Base-by-base conservation (phyloP, 2,797 vertebrate species). In the Silurus aristotelis region DNA sequence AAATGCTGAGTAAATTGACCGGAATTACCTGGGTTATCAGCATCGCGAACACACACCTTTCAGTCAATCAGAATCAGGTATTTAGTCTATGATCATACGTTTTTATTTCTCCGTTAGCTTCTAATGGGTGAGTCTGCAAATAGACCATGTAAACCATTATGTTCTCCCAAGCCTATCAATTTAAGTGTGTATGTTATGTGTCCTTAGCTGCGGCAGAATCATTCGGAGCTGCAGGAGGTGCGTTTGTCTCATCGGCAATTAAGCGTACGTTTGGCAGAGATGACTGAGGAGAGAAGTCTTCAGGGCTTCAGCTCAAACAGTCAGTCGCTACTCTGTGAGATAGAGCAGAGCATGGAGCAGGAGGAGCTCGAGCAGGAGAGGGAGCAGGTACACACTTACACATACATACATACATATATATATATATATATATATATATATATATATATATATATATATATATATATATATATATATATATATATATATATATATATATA, bases 281-380 rank as follows among this genome's bases (percentile, higher is more conserved):
- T 99, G 91, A 94, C 93, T 0, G 98, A 99, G 83, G 98, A 99
- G 90, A 94, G 93, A 91, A 98, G 96, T 89, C 95, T 99, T 63
- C 97, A 98, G 63, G 94, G 94, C 87, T 94, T 97, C 68, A 95
- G 95, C 12, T 94, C 97, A 5, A 96, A 96, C 92, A 96, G 96
- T 15, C 96, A 96, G 0, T 99, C 97, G 77, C 94, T 99, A 84
- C 95, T 99, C 87, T 98, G 97, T 14, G 98, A 99, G 93, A 99
- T 99, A 1, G 98, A 99, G 83, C 98, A 99, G 93, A 98, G 98
- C 93, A 99, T 99, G 96, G 98, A 99, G 92, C 98, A 98, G 22
- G 98, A 99, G 91, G 98, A 99, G 91, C 95, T 98, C 90, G 98
- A 99, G 91, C 97, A 99, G 89, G 98, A 99, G 91, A 90, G 98